Percentiles rank a stretch among this genome's conserved stretches.
Conservation (phyloP, 1,140 invertebrate genomes). For the Streblospio benedicti region DNA sequence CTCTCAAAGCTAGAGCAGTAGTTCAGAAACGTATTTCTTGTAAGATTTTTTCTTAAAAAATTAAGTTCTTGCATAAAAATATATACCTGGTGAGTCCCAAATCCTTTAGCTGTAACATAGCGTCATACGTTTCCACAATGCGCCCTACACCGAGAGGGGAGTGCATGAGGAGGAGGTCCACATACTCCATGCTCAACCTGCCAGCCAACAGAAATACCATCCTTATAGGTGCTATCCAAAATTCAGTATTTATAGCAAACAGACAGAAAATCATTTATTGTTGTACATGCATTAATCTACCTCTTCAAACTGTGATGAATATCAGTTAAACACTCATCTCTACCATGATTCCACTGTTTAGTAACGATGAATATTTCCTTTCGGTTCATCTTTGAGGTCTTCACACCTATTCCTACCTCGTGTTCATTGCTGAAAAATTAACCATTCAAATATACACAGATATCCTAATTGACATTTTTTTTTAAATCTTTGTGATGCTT, state of each 20-base stretch:
- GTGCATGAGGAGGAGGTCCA: slow-evolving; percentile 36
- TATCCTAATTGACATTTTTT: too few species aligned
- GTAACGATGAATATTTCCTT: slow-evolving; percentile 33
- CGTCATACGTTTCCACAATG: slow-evolving; percentile 31
- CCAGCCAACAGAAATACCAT: neutral
- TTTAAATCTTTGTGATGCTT: too few species aligned
- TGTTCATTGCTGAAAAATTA: slow-evolving; percentile 26
- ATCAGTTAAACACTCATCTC: slow-evolving; percentile 19
- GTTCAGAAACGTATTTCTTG: neutral
- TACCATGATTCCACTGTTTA: slow-evolving; percentile 29
- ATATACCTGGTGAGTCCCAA: slow-evolving; percentile 28
- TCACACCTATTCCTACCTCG: slow-evolving; percentile 27
- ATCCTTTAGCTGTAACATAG: slow-evolving; percentile 30
- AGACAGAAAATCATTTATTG: neutral
- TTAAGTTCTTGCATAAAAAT: neutral
- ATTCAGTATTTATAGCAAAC: neutral
- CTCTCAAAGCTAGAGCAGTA: neutral
- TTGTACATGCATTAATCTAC: slow-evolving; percentile 15
- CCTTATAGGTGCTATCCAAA: neutral
- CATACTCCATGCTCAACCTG: slow-evolving; percentile 29
- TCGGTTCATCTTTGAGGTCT: slow-evolving; percentile 22
- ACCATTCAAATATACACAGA: too few species aligned
- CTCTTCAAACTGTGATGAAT: slow-evolving; percentile 26
- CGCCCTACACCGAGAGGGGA: slow-evolving; percentile 26
- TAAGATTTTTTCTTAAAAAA: neutral